phyloP scores from a whole-genome alignment of 1,140 invertebrate genomes.

The Drosophila sproati region DNA sequence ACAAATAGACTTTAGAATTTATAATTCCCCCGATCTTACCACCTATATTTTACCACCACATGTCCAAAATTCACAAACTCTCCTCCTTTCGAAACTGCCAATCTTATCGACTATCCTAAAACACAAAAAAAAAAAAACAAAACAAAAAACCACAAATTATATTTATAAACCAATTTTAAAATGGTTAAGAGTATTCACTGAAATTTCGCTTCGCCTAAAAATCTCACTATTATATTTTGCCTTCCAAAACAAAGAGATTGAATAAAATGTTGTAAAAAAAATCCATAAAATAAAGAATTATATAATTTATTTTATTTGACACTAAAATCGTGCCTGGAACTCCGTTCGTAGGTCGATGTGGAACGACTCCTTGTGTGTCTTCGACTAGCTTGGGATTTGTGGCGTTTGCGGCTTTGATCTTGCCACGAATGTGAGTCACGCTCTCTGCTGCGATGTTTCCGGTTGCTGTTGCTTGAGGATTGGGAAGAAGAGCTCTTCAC shows the following conservation, averaged over 20 bases:
- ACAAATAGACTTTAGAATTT: conserved; percentile 85
- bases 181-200: conserved; percentile 40
- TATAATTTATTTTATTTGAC: conserved; percentile 46
- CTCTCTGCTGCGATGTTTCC: conserved; percentile 27
- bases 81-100: conserved; percentile 67
- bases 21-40: conserved; percentile 72
- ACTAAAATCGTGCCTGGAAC: background rate
- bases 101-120: conserved; percentile 24
- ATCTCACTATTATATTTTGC: conserved; percentile 63
- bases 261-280: conserved; percentile 80
- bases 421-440: conserved; percentile 1
- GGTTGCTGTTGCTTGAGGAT: background rate
- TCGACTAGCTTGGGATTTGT: background rate
- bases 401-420: background rate
- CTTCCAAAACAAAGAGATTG: conserved; percentile 69
- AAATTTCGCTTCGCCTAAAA: conserved; percentile 38
- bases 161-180: conserved; percentile 55
- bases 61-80: conserved; percentile 38
- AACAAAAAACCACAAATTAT: conserved; percentile 29
- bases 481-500: background rate
- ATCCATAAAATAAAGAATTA: conserved; percentile 49
- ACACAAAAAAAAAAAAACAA: background rate
- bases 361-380: background rate
- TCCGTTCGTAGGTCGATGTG: conserved; percentile 1
- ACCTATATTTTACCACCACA: conserved; percentile 35